Evolutionary conservation across 1,140 invertebrate species (phyloP), one percentile per base, ranked within the genome.

Genomic region (Nixonia krombeini): DNA sequence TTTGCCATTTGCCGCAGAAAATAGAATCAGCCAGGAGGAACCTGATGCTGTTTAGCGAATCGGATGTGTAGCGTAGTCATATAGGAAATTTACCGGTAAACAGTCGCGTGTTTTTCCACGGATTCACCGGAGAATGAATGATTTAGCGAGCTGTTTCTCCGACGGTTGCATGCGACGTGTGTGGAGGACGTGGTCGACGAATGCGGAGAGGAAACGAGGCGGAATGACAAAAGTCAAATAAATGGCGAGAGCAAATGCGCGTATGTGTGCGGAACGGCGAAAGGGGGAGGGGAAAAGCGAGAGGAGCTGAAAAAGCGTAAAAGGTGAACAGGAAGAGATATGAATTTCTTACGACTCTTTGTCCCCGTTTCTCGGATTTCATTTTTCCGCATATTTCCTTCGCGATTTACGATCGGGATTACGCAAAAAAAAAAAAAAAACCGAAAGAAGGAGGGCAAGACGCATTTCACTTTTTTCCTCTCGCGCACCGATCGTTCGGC

Each of bases 51-150:
- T 33, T 25, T 66, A 53, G 52, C 46, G 52, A 35, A 31, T 47
- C 53, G 53, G 49, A 57, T 53, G 53, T 53, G 53, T 65, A 59
- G 45, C 46, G 17, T 57, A 45, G 55, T 29, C 46, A 55, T 59
- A 53, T 72, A 73, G 73, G 73, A 75, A 73, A 73, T 75, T 75
- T 75, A 73, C 73, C 62, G 31, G 68, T 66, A 68, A 73, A 66
- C 50, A 70, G 35, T 67, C 50, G 42, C 63, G 73, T 73, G 56
- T 70, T 72, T 75, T 75, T 75, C 72, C 67, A 74, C 41, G 40
- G 57, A 53, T 67, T 55, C 18, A 42, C 50, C 56, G 28, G 40
- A 31, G 56, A 42, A 55, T 55, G 37, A 59, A 59, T 59, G 55
- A 44, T 53, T 41, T 15, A 31, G 42, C 37, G 46, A 51, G 23